Percentiles rank a stretch among this genome's conserved stretches.
Evolutionary conservation across 2,113 vertebrate genomes (phyloP).

Genomic region (Hydrochoerus hydrochaeris): DNA sequence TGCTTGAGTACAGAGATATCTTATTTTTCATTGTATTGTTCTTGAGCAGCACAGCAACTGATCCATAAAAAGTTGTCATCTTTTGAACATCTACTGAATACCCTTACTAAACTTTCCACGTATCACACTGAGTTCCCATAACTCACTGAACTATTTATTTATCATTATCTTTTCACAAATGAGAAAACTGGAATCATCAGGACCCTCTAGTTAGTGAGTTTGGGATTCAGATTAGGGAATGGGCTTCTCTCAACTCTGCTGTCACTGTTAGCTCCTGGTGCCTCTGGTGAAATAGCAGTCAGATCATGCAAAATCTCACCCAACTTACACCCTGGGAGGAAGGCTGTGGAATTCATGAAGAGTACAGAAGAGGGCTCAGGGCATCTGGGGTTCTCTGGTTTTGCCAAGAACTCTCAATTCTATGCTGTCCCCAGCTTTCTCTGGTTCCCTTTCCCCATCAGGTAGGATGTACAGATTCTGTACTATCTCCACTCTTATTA

Average conservation of each 20-base stretch:
- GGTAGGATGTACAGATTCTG: background rate
- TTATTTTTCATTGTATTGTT: background rate
- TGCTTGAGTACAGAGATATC: background rate
- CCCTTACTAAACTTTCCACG: background rate
- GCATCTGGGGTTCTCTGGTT: background rate
- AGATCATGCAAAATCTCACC: background rate
- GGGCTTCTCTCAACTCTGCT: background rate
- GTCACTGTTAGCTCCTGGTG: background rate
- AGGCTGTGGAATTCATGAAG: background rate
- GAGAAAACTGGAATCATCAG: background rate
- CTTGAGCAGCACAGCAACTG: background rate
- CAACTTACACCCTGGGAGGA: rapidly evolving
- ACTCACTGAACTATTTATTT: background rate
- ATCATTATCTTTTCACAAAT: background rate
- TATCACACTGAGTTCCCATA: background rate
- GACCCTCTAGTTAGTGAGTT: background rate
- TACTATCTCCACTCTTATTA: too few relatives aligned
- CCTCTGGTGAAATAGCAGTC: background rate
- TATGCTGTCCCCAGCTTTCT: background rate
- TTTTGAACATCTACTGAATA: background rate
- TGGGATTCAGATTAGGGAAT: background rate
- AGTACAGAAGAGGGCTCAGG: background rate
- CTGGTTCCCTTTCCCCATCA: background rate
- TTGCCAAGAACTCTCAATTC: background rate
- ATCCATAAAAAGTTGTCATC: background rate